These are phyloP conservation scores for Hymenopus coronatus DNA, from an alignment of 2,888 invertebrate genomes.

Conservation along the genomic window DNA sequence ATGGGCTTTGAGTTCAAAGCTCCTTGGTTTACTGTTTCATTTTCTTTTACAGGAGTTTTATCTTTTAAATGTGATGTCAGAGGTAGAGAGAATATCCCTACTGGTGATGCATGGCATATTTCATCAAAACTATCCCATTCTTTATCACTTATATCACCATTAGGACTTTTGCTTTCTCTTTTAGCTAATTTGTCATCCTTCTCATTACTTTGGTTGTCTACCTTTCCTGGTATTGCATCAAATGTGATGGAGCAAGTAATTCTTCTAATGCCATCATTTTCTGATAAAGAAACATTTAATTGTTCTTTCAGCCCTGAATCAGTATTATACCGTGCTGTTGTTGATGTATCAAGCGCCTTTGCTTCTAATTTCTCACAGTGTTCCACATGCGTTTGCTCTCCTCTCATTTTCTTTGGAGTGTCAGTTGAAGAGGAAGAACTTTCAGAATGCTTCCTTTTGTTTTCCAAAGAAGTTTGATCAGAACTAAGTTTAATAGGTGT, in stretches of 20 bases:
- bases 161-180: neutral
- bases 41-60: neutral
- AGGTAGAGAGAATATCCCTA: neutral
- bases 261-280: neutral
- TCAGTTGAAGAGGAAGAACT: neutral
- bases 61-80: neutral
- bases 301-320: neutral
- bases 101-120: neutral
- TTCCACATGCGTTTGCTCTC: neutral
- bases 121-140: constrained; percentile 36
- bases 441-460: neutral
- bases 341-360: neutral
- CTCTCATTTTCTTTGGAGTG: neutral
- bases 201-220: too few species aligned
- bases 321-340: neutral
- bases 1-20: neutral
- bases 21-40: neutral
- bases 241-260: neutral
- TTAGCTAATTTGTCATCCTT: too few species aligned
- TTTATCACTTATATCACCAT: neutral
- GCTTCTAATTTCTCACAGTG: neutral
- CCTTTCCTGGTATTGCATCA: neutral
- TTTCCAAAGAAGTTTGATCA: neutral
- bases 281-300: neutral
- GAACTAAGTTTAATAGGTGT: neutral